Evolutionary conservation across 2,113 vertebrate species (phyloP).

Genomic region (Butorides virescens): DNA sequence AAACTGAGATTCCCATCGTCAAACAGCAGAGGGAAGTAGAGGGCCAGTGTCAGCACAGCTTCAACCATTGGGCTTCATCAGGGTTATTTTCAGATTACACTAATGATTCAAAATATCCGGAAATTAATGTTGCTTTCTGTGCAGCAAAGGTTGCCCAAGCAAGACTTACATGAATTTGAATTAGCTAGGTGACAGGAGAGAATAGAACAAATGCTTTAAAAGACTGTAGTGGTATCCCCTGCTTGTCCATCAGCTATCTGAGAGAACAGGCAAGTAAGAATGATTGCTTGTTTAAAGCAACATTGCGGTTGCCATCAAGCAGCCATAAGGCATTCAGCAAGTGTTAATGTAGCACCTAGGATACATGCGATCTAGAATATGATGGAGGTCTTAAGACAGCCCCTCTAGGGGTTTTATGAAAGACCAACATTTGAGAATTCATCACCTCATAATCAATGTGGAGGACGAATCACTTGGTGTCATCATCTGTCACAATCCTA

Average conservation of each 20-base stretch:
- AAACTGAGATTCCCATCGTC: not conserved
- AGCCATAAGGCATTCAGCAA: not conserved
- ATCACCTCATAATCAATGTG: not conserved
- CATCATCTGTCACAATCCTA: not conserved
- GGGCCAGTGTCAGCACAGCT: not conserved
- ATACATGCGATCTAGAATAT: not conserved
- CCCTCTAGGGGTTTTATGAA: not conserved
- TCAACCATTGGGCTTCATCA: not conserved
- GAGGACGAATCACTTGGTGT: not conserved
- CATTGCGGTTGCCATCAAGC: not conserved
- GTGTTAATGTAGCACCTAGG: not conserved
- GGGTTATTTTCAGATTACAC: not conserved
- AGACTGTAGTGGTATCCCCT: rapidly evolving
- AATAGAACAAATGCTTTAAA: not conserved
- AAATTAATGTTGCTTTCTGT: not conserved
- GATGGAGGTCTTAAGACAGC: not conserved
- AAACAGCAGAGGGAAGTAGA: constrained; percentile 13
- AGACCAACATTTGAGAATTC: not conserved
- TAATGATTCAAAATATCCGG: not conserved
- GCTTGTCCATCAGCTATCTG: not conserved
- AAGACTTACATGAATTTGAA: not conserved
- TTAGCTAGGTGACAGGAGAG: not conserved
- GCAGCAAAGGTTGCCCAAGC: not conserved
- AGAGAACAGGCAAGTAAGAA: not conserved
- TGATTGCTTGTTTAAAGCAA: not conserved